Percentiles rank a stretch among this genome's conserved stretches.
Evolutionary conservation across 2,797 vertebrate genomes (phyloP).

Genomic region (Acomys russatus): DNA sequence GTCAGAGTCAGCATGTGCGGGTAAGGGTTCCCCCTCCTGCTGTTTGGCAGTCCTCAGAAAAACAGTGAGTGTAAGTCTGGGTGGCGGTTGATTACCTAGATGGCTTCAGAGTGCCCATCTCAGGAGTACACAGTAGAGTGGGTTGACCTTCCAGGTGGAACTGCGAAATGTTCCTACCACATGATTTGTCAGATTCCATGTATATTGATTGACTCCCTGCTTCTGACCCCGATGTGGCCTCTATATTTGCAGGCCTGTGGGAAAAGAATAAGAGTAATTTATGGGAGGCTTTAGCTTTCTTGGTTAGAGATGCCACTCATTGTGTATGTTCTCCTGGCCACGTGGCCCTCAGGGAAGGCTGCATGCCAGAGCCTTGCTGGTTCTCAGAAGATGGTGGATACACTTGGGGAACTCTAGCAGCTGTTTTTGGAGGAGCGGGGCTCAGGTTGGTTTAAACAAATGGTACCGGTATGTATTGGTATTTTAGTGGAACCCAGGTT

Average conservation of each 20-base stretch:
- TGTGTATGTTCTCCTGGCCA: neutral
- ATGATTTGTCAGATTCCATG: fast-evolving
- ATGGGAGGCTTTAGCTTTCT: neutral
- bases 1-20: neutral
- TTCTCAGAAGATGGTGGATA: neutral
- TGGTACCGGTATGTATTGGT: no score
- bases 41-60: neutral
- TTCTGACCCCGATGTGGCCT: neutral
- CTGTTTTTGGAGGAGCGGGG: neutral
- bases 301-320: neutral
- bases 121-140: neutral
- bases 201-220: no score
- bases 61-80: no score
- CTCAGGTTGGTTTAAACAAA: neutral
- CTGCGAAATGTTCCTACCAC: neutral
- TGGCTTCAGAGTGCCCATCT: neutral
- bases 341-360: neutral
- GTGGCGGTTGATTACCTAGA: no score
- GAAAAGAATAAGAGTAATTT: neutral
- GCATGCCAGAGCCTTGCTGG: neutral
- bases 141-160: neutral
- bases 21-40: neutral
- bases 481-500: neutral
- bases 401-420: neutral
- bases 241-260: neutral